These are phyloP conservation scores for Steromphala cineraria DNA, from an alignment of 2,888 invertebrate genomes.

Conservation along the genomic window DNA sequence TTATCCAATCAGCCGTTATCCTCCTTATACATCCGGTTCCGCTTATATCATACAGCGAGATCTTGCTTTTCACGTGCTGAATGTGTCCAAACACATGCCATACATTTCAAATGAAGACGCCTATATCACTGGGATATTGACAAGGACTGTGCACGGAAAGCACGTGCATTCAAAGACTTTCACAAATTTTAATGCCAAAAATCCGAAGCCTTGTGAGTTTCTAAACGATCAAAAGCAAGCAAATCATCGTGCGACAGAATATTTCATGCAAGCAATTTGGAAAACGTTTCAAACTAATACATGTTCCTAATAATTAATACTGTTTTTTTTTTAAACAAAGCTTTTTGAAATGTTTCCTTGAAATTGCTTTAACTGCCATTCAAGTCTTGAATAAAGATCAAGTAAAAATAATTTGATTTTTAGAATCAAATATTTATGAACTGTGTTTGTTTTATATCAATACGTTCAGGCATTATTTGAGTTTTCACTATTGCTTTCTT, in stretches of 20 bases:
- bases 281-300: neutral
- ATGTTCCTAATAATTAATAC: neutral
- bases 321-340: no score
- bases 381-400: no score
- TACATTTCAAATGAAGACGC: conserved; percentile 1
- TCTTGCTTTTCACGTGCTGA: neutral
- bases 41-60: neutral
- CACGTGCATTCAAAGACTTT: neutral
- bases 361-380: no score
- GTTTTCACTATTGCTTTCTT: no score
- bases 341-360: no score
- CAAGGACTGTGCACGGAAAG: neutral
- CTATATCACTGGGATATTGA: neutral
- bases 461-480: no score
- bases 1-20: neutral
- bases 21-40: neutral
- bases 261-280: neutral
- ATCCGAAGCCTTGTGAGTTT: neutral
- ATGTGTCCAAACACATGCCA: neutral
- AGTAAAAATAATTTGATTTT: no score
- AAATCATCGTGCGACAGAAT: neutral
- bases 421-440: no score
- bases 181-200: neutral
- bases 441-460: no score
- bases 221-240: neutral